phyloP scores from a whole-genome alignment of 2,113 vertebrate genomes.

The Aphyosemion australe region DNA sequence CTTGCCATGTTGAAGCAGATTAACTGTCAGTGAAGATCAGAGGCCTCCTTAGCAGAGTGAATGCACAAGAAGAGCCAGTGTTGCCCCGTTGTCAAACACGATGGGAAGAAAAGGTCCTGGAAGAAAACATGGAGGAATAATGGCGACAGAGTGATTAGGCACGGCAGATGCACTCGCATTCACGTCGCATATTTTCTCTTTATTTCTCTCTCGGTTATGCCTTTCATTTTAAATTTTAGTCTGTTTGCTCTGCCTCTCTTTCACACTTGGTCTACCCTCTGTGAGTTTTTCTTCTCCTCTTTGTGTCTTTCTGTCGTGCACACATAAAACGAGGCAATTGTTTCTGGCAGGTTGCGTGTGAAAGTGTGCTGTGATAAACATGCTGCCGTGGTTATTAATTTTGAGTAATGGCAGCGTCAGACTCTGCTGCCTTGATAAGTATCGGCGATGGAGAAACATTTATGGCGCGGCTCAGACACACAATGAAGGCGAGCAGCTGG shows the following conservation, averaged over 20 bases:
- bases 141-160: conserved; percentile 57
- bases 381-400: conserved; percentile 85
- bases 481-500: conserved; percentile 66
- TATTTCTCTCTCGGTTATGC: conserved; percentile 31
- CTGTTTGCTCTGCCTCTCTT: conserved; percentile 41
- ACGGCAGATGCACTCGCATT: conserved; percentile 45
- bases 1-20: conserved; percentile 52
- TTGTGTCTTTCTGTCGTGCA: conserved; percentile 23
- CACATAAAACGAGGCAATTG: conserved; percentile 77
- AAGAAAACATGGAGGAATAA: conserved; percentile 53
- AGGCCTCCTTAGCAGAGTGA: conserved; percentile 61
- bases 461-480: conserved; percentile 62
- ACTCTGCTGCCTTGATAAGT: conserved; percentile 81
- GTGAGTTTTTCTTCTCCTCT: conserved; percentile 12
- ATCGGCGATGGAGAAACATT: conserved; percentile 81
- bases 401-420: conserved; percentile 79
- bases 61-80: conserved; percentile 47
- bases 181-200: conserved; percentile 37
- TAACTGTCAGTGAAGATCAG: conserved; percentile 62
- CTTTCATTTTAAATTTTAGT: conserved; percentile 38
- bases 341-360: conserved; percentile 86
- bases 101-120: conserved; percentile 73
- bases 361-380: conserved; percentile 85
- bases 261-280: conserved; percentile 44
- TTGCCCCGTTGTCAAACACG: conserved; percentile 78